A percentile compares a stretch with the other conserved stretches of the same genome.
Conservation (phyloP, 2,888 invertebrate genomes). For the Pycnomerus fuliginosus region DNA sequence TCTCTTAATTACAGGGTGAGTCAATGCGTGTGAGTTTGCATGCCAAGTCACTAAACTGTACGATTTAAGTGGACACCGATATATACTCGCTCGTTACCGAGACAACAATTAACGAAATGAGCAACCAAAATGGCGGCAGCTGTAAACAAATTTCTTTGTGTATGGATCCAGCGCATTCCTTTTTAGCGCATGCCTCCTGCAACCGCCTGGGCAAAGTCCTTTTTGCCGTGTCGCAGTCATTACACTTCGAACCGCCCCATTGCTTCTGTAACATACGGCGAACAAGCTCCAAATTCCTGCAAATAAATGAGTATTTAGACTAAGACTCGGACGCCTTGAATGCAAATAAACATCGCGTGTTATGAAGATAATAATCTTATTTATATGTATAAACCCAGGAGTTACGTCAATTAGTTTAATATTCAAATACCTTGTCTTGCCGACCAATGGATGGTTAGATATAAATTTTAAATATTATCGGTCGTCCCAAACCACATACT, state of each 20-base stretch:
- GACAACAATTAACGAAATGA: conserved; percentile 38
- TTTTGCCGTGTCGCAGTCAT: conserved; percentile 41
- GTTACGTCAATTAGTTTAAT: conserved; percentile 20
- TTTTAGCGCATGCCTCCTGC: conserved; percentile 6
- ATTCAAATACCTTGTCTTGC: conserved; percentile 7
- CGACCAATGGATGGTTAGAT: conserved; percentile 2
- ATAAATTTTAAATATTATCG: conserved; percentile 13
- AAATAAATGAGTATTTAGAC: conserved; percentile 39
- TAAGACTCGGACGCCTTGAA: conserved; percentile 29
- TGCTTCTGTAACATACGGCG: conserved; percentile 22
- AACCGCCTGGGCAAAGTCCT: conserved; percentile 31
- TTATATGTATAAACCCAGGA: conserved; percentile 28
- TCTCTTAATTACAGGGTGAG: conserved; percentile 10
- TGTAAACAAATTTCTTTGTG: conserved; percentile 30
- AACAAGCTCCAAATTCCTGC: conserved; percentile 37
- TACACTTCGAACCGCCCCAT: conserved; percentile 41
- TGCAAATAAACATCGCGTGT: conserved; percentile 38
- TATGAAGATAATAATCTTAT: conserved; percentile 36
- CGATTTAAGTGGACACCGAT: conserved; percentile 19
- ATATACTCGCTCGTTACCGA: conserved; percentile 22
- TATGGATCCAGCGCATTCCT: conserved; percentile 32
- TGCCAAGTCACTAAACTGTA: conserved; percentile 15
- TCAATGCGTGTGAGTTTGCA: conserved; percentile 10
- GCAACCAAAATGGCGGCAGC: conserved; percentile 39
- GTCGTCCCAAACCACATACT: neutral